A percentile compares a stretch with the other conserved stretches of the same genome.
Evolutionary conservation across 1,140 invertebrate genomes (phyloP).

Genomic region (Acromyrmex echinatior): DNA sequence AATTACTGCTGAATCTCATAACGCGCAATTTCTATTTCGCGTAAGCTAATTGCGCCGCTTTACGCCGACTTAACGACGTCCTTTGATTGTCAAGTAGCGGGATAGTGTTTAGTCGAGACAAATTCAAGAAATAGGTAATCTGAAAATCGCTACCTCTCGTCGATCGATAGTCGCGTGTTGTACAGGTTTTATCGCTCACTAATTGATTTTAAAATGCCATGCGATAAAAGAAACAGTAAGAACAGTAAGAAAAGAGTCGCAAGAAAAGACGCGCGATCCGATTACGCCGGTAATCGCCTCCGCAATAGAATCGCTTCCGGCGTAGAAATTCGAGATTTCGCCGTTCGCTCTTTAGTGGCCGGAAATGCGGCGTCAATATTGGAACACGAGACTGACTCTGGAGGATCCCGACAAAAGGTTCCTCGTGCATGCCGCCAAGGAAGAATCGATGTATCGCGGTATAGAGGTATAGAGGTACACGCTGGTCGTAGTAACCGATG

Average conservation of each 20-base stretch:
- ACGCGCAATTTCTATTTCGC: conserved; percentile 27
- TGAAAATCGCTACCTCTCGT: conserved; percentile 1
- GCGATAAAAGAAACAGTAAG: background rate
- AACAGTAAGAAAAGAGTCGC: background rate
- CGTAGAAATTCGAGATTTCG: conserved; percentile 34
- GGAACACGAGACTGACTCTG: conserved; percentile 44
- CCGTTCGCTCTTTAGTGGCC: conserved; percentile 1
- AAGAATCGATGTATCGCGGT: conserved; percentile 18
- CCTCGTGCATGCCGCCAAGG: background rate
- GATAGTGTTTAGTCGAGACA: background rate
- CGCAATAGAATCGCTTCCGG: conserved; percentile 12
- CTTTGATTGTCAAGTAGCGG: background rate
- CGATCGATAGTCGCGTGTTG: background rate
- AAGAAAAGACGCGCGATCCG: conserved; percentile 23
- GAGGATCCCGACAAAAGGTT: conserved; percentile 46
- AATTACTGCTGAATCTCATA: conserved; percentile 45
- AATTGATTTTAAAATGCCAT: conserved; percentile 18
- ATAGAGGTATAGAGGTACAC: background rate
- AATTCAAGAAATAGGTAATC: background rate
- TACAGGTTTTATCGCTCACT: background rate
- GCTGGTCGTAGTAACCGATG: background rate
- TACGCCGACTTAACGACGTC: background rate
- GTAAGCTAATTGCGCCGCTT: conserved; percentile 23
- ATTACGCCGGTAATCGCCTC: conserved; percentile 51
- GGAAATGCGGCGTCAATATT: conserved; percentile 54